phyloP scores from a whole-genome alignment of 2,888 invertebrate genomes.

The Dynastes tityus region DNA sequence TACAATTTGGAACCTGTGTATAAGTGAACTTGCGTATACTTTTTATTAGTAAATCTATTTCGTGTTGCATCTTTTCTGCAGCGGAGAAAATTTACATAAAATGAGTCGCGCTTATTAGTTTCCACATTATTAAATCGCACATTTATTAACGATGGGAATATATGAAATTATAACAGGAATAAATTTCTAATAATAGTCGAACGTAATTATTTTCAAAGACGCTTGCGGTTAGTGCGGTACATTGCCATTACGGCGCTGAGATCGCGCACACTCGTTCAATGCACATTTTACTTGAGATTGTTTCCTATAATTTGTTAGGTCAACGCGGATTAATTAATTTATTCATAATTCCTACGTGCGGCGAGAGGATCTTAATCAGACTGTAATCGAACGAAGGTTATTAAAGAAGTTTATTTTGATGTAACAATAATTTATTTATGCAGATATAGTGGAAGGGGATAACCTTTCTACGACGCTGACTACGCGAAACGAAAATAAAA shows the following conservation, averaged over 20 bases:
- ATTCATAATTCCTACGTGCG: no score
- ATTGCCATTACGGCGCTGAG: conserved; percentile 5
- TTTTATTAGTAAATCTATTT: conserved; percentile 5
- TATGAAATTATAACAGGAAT: conserved; percentile 24
- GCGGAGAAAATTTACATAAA: conserved; percentile 12
- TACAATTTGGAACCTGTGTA: not conserved
- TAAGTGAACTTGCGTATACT: not conserved
- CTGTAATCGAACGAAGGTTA: conserved; percentile 4
- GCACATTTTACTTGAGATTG: not conserved
- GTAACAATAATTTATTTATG: conserved; percentile 7
- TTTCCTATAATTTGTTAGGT: not conserved
- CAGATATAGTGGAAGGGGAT: not conserved
- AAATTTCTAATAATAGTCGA: conserved; percentile 6
- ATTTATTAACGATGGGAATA: conserved; percentile 27
- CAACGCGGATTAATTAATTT: no score
- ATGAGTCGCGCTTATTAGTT: conserved; percentile 8
- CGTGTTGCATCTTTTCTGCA: not conserved
- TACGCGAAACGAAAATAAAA: not conserved
- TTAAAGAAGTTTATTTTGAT: not conserved
- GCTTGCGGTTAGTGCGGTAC: conserved; percentile 2
- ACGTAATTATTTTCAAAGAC: conserved; percentile 7
- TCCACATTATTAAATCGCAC: not conserved
- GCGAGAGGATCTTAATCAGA: no score
- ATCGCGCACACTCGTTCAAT: not conserved
- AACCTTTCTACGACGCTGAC: not conserved